Evolutionary conservation across 1,140 invertebrate species (phyloP).

Genomic region (Capitella teleta): DNA sequence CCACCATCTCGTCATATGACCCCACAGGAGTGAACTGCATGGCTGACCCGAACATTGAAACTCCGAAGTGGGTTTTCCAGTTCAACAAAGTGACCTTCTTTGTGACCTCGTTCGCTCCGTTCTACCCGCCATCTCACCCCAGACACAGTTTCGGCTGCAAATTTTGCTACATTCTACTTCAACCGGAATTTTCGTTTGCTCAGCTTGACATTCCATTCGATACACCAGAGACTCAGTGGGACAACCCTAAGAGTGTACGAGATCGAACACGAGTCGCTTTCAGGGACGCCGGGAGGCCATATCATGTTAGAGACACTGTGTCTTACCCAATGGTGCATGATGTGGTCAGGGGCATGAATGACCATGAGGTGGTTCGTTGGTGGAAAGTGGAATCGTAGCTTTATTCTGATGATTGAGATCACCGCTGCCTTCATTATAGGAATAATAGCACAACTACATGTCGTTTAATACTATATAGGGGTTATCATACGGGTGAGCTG

Average conservation of each 20-base stretch:
- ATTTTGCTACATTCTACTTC: conserved; percentile 28
- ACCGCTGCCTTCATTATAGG: too few relatives aligned
- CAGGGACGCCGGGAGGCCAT: conserved; percentile 23
- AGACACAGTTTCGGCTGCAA: conserved; percentile 23
- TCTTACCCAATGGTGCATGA: conserved; percentile 27
- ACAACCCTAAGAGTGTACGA: conserved; percentile 22
- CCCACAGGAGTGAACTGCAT: conserved; percentile 21
- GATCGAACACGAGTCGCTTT: conserved; percentile 32
- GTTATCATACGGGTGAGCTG: too few relatives aligned
- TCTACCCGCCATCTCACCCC: conserved; percentile 26
- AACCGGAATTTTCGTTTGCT: conserved; percentile 38
- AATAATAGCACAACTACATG: too few relatives aligned
- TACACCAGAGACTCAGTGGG: conserved; percentile 29
- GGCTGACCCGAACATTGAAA: conserved; percentile 20
- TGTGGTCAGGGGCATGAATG: conserved; percentile 23
- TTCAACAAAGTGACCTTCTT: conserved; percentile 35
- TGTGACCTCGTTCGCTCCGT: conserved; percentile 35
- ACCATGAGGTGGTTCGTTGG: conserved; percentile 18
- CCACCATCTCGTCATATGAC: conserved; percentile 23
- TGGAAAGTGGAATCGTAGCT: conserved; percentile 16
- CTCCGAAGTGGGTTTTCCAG: conserved; percentile 30
- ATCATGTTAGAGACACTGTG: conserved; percentile 19
- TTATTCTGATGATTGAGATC: too few relatives aligned
- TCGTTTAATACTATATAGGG: too few relatives aligned
- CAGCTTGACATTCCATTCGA: conserved; percentile 29